Evolutionary conservation across 2,113 vertebrate species (phyloP), one percentile per base, ranked within the genome.

Genomic region (Oostethus manadensis): DNA sequence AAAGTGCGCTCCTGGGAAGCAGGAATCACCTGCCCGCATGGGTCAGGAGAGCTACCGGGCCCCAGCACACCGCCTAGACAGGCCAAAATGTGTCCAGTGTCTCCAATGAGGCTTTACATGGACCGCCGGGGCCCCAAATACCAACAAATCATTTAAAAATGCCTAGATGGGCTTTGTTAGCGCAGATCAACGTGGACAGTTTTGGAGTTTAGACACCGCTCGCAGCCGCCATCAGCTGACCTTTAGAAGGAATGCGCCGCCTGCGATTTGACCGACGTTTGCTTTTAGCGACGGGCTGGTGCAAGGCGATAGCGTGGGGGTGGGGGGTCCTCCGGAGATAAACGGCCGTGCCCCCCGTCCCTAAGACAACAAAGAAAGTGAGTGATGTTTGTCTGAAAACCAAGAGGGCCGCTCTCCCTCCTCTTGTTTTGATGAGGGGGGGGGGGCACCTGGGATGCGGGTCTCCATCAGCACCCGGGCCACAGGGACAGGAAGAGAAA

Each of bases 331-430:
- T 87, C 79, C 73, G 66, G 84, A 84, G 87, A 88, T 88, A 88
- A 88, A 79, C 77, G 62, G 13, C 73, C 63, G 4, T 76, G 64
- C 81, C 83, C 81, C 81, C 76, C 64, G 78, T 82, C 81, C 85
- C 83, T 87, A 75, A 73, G 75, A 88, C 84, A 86, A 90, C 88
- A 90, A 89, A 88, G 84, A 87, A 84, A 86, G 84, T 88, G 87
- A 88, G 84, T 87, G 85, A 88, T 89, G 87, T 90, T 88, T 84
- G 87, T 88, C 85, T 84, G 84, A 84, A 88, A 85, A 86, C 80
- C 84, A 88, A 89, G 85, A 85, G 35, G 53, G 84, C 80, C 29
- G 59, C 60, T 63, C 73, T 84, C 79, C 76, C 77, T 40, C 33
- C 53, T 73, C 86, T 84, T 87, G 88, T 89, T 88, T 87, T 89